These are phyloP conservation scores for Phania funesta DNA, from an alignment of 2,888 invertebrate species.

Conservation along the genomic window DNA sequence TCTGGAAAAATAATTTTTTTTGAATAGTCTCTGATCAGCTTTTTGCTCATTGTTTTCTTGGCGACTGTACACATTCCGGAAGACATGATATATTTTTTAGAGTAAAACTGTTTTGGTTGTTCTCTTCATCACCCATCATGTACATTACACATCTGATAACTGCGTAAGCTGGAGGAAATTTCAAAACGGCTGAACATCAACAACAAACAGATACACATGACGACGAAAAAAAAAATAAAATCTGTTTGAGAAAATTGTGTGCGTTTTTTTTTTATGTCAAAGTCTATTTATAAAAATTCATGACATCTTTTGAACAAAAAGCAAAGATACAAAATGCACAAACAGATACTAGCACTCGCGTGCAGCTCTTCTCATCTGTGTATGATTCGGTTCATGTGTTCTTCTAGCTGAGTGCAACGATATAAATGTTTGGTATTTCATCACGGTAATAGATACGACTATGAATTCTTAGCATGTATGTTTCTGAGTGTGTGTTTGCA, in stretches of 20 bases:
- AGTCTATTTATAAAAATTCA: slow-evolving; percentile 65
- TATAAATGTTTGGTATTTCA: slow-evolving; percentile 23
- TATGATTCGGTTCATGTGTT: slow-evolving; percentile 23
- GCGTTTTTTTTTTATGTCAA: slow-evolving; percentile 46
- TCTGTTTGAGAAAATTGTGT: slow-evolving; percentile 29
- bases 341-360: slow-evolving; percentile 3
- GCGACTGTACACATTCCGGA: slow-evolving; percentile 27
- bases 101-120: background rate
- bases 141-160: slow-evolving; percentile 37
- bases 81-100: slow-evolving; percentile 46
- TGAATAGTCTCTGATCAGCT: background rate
- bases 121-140: slow-evolving; percentile 35
- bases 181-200: slow-evolving; percentile 22
- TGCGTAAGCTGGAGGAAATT: slow-evolving; percentile 53
- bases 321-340: slow-evolving; percentile 35
- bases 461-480: background rate
- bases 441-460: slow-evolving; percentile 19
- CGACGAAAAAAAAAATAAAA: slow-evolving; percentile 31
- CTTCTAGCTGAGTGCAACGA: slow-evolving; percentile 25
- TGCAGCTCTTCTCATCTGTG: background rate
- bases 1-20: background rate
- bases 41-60: slow-evolving; percentile 11
- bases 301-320: slow-evolving; percentile 63
- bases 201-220: background rate
- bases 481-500: background rate